These are phyloP conservation scores for Capreolus pygargus DNA, from an alignment of 2,113 vertebrate genomes.

Conservation along the genomic window DNA sequence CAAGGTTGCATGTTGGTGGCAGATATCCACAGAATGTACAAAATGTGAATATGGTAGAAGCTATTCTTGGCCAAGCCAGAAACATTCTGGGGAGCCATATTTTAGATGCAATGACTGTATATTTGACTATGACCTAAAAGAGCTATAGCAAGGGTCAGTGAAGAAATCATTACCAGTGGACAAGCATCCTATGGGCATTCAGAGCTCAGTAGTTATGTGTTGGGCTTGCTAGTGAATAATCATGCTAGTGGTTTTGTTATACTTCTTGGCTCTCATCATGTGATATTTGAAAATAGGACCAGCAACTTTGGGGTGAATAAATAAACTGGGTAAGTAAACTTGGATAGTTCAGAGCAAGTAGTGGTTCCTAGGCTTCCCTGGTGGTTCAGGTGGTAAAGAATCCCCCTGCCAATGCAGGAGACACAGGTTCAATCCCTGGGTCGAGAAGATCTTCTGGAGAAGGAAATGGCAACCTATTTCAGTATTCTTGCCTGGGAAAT, in stretches of 20 bases:
- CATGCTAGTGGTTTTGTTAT: neutral
- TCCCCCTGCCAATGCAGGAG: neutral
- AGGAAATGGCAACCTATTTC: neutral
- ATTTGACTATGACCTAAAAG: neutral
- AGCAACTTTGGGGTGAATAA: neutral
- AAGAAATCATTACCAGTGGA: neutral
- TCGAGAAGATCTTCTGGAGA: neutral
- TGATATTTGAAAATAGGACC: neutral
- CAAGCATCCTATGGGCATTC: neutral
- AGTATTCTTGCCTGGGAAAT: neutral
- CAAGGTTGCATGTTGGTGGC: neutral
- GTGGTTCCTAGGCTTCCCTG: neutral
- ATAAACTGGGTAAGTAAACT: neutral
- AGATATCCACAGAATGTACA: neutral
- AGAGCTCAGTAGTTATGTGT: neutral
- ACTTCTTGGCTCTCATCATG: neutral
- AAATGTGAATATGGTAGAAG: neutral
- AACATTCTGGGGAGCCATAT: too few species aligned
- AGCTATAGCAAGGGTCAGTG: neutral
- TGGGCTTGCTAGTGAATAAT: neutral
- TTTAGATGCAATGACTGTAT: neutral
- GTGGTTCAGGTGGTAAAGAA: neutral
- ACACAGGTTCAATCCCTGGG: neutral
- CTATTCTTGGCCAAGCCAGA: neutral
- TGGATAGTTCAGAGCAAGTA: neutral